phyloP scores from a whole-genome alignment of 2,797 vertebrate species.

The Buceros bicornis region DNA sequence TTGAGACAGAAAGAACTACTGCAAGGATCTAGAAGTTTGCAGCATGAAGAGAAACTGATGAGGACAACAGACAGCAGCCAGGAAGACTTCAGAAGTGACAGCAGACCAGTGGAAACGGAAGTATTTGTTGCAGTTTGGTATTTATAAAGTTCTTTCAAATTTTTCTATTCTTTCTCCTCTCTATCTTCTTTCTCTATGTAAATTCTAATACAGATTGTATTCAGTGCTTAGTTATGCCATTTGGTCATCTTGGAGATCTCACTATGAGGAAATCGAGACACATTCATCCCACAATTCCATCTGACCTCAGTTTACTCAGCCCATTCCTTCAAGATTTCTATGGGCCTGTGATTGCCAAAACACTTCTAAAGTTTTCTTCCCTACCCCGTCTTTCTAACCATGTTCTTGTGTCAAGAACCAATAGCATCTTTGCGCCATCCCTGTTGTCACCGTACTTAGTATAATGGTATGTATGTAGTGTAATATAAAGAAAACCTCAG shows the following conservation, averaged over 20 bases:
- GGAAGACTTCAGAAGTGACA: not conserved
- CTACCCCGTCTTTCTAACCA: not conserved
- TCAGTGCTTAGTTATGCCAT: not conserved
- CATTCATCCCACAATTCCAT: not conserved
- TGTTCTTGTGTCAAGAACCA: not conserved
- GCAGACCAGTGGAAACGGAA: not conserved
- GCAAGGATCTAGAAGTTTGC: not conserved
- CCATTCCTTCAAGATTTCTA: not conserved
- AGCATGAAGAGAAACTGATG: not conserved
- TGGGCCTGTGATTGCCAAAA: not conserved
- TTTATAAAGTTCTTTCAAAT: not conserved
- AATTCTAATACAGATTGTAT: not conserved
- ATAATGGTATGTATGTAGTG: too few relatives aligned
- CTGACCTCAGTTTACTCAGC: not conserved
- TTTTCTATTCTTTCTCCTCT: not conserved
- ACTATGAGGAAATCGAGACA: not conserved
- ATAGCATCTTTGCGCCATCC: not conserved
- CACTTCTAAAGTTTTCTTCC: not conserved
- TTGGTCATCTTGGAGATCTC: not conserved
- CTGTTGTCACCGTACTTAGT: fast-evolving
- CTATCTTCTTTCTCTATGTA: not conserved
- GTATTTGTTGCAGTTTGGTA: not conserved
- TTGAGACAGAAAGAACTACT: not conserved
- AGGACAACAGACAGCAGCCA: not conserved
- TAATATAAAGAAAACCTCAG: not conserved